These are phyloP conservation scores for Pegea sp. DNA, from an alignment of 23 tunicate species.

Conservation along the genomic window DNA sequence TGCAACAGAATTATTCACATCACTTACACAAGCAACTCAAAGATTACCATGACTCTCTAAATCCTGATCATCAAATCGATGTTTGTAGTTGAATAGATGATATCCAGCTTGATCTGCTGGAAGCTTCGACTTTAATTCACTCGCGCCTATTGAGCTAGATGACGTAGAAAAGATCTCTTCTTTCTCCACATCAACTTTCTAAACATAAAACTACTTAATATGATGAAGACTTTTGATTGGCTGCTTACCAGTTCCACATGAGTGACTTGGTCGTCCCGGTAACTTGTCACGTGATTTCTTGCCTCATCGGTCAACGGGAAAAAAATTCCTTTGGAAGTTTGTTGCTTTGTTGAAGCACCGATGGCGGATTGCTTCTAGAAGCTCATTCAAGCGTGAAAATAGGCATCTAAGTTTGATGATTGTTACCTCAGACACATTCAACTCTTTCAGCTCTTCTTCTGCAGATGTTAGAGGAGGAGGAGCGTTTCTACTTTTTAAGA, in stretches of 20 bases:
- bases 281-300: constrained; percentile 9
- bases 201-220: not conserved
- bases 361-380: constrained; percentile 16
- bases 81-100: constrained; percentile 48
- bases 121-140: constrained; percentile 14
- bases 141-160: constrained; percentile 14
- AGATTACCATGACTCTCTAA: constrained; percentile 3
- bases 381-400: not conserved
- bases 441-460: constrained; percentile 31
- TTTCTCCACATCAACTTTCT: constrained; percentile 36
- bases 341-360: constrained; percentile 32
- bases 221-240: not conserved
- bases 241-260: constrained; percentile 43
- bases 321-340: constrained; percentile 31
- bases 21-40: too few relatives aligned
- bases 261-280: constrained; percentile 19
- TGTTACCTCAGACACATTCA: constrained; percentile 39
- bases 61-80: constrained; percentile 27
- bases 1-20: too few relatives aligned
- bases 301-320: constrained; percentile 47
- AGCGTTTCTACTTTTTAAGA: constrained; percentile 14
- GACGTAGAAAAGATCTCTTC: constrained; percentile 19
- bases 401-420: not conserved
- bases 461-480: constrained; percentile 80
- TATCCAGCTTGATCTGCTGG: constrained; percentile 37